Conservation (phyloP, 1,140 invertebrate genomes). For the Hyphantria cunea region DNA sequence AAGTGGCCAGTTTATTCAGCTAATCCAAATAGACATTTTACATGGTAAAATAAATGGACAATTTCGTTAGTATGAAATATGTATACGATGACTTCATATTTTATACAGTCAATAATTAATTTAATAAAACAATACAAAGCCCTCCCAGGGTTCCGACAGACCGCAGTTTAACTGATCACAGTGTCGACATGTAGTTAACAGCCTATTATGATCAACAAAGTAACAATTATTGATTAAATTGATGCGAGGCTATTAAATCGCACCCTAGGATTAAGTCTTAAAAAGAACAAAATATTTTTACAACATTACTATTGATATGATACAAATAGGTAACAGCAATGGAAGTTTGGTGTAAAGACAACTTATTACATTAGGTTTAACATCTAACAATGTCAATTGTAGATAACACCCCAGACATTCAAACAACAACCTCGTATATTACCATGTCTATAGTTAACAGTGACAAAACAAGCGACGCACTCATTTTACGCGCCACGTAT, state of each 20-base stretch:
- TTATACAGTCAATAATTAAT: neutral
- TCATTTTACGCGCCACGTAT: neutral
- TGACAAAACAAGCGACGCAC: neutral
- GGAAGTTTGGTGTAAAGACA: no score
- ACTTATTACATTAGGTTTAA: no score
- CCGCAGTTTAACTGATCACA: neutral
- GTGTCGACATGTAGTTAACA: no score
- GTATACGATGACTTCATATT: neutral
- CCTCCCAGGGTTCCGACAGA: neutral
- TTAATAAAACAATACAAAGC: neutral
- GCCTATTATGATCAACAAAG: no score
- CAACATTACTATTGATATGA: no score
- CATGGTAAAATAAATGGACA: constrained; percentile 5
- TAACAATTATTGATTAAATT: no score
- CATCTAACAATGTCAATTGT: neutral
- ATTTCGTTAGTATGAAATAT: constrained; percentile 3
- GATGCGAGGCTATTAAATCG: no score
- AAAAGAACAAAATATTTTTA: no score
- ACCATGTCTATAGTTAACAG: neutral
- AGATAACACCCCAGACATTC: neutral
- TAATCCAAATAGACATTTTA: constrained; percentile 1
- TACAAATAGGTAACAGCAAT: no score
- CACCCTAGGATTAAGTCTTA: no score
- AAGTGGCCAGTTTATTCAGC: constrained; percentile 3
- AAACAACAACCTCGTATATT: neutral